Conservation (phyloP, 1,140 invertebrate species). For the Drosophila azteca region DNA sequence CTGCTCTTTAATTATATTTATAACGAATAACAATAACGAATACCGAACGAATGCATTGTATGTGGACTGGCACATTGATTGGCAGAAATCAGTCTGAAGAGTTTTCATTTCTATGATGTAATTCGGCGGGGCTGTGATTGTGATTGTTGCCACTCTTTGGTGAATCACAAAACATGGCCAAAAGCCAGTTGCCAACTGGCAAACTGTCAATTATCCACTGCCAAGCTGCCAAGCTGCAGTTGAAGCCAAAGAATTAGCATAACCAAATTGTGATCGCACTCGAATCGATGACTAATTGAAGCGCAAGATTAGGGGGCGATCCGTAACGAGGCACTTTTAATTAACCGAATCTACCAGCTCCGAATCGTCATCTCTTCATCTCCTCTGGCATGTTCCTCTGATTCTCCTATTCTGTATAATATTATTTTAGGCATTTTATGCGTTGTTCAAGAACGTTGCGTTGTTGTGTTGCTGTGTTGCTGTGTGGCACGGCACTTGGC, state of each 20-base stretch:
- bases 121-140: conserved; percentile 31
- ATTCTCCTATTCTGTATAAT: conserved; percentile 11
- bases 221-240: conserved; percentile 43
- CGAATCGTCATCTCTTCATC: conserved; percentile 27
- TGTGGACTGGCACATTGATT: conserved; percentile 40
- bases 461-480: not conserved
- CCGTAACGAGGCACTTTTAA: conserved; percentile 40
- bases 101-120: conserved; percentile 59
- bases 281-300: conserved; percentile 54
- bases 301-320: conserved; percentile 20
- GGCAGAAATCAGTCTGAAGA: conserved; percentile 42
- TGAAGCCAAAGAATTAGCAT: conserved; percentile 58
- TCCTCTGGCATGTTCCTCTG: no score
- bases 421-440: conserved; percentile 29
- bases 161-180: conserved; percentile 47
- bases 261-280: conserved; percentile 39
- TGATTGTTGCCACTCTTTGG: conserved; percentile 9
- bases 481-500: conserved; percentile 21
- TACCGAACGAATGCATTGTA: conserved; percentile 44
- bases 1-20: conserved; percentile 52
- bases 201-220: conserved; percentile 17
- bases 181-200: conserved; percentile 1
- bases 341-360: conserved; percentile 20
- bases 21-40: not conserved
- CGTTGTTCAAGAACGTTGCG: conserved; percentile 12